These are phyloP conservation scores for Calephelis nemesis DNA, from an alignment of 1,140 invertebrate genomes.

Conservation along the genomic window DNA sequence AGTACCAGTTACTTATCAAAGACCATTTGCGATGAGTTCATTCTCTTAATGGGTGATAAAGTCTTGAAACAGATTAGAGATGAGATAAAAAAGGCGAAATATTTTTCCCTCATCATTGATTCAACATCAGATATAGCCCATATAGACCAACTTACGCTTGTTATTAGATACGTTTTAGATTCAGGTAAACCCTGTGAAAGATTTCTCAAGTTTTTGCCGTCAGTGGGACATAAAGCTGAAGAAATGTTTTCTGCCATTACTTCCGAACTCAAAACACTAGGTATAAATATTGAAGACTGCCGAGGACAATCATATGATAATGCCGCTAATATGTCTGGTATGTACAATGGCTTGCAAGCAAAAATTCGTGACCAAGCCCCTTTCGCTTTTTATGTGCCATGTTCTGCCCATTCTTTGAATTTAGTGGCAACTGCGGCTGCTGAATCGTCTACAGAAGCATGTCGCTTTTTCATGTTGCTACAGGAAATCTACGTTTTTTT, in stretches of 20 bases:
- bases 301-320: neutral
- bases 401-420: too few relatives aligned
- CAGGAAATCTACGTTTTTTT: too few relatives aligned
- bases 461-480: too few relatives aligned
- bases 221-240: neutral
- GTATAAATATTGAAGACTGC: neutral
- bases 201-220: neutral
- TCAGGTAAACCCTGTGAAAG: constrained; percentile 6
- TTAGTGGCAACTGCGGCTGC: too few relatives aligned
- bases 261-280: too few relatives aligned
- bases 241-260: neutral
- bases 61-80: constrained; percentile 10
- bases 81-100: constrained; percentile 9
- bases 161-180: constrained; percentile 12
- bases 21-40: constrained; percentile 4
- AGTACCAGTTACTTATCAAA: constrained; percentile 9
- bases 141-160: constrained; percentile 11
- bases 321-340: neutral
- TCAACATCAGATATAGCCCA: neutral
- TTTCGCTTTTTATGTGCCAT: too few relatives aligned
- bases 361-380: neutral
- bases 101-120: constrained; percentile 13
- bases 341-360: neutral
- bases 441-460: too few relatives aligned
- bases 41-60: constrained; percentile 9